These are phyloP conservation scores for Periophthalmus magnuspinnatus DNA, from an alignment of 2,797 vertebrate species.

Conservation along the genomic window DNA sequence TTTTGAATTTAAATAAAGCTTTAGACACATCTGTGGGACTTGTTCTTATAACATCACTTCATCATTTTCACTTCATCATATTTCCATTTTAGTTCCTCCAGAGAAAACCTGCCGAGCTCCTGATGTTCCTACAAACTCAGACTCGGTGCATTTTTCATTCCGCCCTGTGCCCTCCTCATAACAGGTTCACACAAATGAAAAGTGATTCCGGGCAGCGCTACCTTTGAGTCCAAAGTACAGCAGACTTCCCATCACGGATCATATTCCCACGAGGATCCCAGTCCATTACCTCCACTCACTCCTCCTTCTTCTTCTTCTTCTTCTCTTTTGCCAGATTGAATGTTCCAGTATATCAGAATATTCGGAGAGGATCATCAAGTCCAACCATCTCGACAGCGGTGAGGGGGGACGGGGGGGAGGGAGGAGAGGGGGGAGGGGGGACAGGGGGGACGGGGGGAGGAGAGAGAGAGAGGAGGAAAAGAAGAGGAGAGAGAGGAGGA, in stretches of 20 bases:
- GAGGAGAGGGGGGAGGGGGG: no score
- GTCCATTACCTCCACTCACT: slow-evolving; percentile 3
- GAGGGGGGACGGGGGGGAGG: no score
- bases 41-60: no score
- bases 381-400: slow-evolving; percentile 96
- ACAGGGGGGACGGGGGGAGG: no score
- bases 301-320: not conserved
- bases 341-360: slow-evolving; percentile 99
- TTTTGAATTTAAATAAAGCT: no score
- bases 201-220: slow-evolving; percentile 4
- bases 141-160: not conserved
- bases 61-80: not conserved
- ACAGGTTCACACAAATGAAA: slow-evolving; percentile 5
- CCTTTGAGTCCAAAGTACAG: slow-evolving; percentile 6
- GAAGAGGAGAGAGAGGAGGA: no score
- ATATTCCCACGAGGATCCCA: slow-evolving; percentile 4
- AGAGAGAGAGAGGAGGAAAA: no score
- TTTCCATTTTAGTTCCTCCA: not conserved
- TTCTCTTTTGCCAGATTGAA: slow-evolving; percentile 84
- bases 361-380: slow-evolving; percentile 98
- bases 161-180: not conserved
- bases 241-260: slow-evolving; percentile 3
- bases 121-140: slow-evolving; percentile 7
- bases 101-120: not conserved
- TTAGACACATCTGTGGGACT: no score